Evolutionary conservation across 2,888 invertebrate species (phyloP).

Genomic region (Drosophila demipolita): DNA sequence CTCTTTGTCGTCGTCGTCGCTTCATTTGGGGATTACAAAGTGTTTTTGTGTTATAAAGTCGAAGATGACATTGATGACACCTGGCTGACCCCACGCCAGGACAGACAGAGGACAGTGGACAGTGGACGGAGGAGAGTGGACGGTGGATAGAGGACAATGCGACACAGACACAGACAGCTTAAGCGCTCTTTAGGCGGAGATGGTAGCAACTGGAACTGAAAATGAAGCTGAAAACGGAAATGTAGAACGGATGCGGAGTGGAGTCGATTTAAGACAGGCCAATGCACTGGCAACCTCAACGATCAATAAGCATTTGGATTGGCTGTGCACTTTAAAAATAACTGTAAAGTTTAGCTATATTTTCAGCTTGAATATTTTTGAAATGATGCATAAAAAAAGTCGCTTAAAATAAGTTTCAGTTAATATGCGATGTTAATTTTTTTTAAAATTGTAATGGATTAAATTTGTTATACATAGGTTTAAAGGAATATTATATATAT

Average conservation of each 20-base stretch:
- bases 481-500: background rate
- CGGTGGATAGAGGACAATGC: background rate
- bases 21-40: constrained; percentile 82
- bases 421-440: background rate
- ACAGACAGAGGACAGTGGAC: background rate
- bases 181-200: constrained; percentile 63
- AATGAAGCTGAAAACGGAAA: constrained; percentile 30
- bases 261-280: constrained; percentile 22
- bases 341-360: background rate
- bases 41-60: constrained; percentile 81
- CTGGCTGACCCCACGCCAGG: constrained; percentile 68
- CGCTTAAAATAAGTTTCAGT: background rate
- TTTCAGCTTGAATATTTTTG: background rate
- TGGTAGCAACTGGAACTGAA: constrained; percentile 33
- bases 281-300: constrained; percentile 38
- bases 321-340: constrained; percentile 5
- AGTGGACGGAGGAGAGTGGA: background rate
- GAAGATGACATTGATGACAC: constrained; percentile 81
- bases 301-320: constrained; percentile 31
- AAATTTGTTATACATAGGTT: background rate
- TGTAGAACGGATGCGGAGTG: constrained; percentile 15
- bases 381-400: background rate
- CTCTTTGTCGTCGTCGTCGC: constrained; percentile 55
- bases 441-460: background rate
- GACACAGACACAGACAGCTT: constrained; percentile 67